phyloP scores from a whole-genome alignment of 1,140 invertebrate species.

The Chelonus insularis region DNA sequence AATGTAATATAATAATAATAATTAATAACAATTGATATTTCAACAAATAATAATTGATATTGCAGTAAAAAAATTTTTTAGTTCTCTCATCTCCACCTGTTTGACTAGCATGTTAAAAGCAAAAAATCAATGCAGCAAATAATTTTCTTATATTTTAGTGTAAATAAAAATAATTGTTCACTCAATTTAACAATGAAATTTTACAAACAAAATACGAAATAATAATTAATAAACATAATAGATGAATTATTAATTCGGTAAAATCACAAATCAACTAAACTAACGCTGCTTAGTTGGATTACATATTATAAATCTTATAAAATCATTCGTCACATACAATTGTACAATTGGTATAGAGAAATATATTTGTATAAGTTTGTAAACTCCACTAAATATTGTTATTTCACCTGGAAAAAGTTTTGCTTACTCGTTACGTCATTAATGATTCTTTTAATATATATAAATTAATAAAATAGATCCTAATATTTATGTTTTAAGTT shows the following conservation, averaged over 20 bases:
- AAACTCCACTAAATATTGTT: constrained; percentile 27
- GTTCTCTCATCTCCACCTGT: constrained; percentile 5
- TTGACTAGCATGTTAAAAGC: constrained; percentile 28
- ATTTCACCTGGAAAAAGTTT: constrained; percentile 6
- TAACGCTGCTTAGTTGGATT: no score
- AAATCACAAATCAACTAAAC: no score
- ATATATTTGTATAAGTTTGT: constrained; percentile 25
- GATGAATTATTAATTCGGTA: neutral
- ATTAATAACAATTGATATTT: constrained; percentile 40
- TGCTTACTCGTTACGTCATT: neutral
- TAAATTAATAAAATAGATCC: constrained; percentile 10
- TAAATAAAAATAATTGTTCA: constrained; percentile 9
- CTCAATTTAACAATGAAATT: constrained; percentile 15
- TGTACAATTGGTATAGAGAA: constrained; percentile 27
- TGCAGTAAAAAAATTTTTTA: constrained; percentile 24
- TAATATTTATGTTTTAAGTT: no score
- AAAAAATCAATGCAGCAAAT: no score
- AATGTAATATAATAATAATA: constrained; percentile 23
- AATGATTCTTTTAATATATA: neutral
- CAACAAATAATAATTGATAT: constrained; percentile 32
- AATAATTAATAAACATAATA: no score
- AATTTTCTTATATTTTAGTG: no score
- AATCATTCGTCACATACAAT: no score
- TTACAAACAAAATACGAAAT: constrained; percentile 2
- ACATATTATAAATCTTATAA: no score